A percentile compares a stretch with the other conserved stretches of the same genome.
Evolutionary conservation across 1,140 invertebrate species (phyloP).

Genomic region (Pogonomyrmex californicus): DNA sequence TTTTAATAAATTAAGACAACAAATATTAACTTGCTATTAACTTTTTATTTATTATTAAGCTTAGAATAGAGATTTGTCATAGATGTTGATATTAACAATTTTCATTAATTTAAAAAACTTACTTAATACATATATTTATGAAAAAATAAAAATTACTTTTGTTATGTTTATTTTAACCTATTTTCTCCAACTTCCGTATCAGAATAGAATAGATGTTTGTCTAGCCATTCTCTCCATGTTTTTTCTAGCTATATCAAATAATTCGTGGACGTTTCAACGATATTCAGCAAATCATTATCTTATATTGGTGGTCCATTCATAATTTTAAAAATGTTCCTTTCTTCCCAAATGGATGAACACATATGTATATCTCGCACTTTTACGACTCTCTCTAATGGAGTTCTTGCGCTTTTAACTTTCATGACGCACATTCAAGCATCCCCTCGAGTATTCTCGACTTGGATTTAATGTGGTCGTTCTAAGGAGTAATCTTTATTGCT

Average conservation of each 20-base stretch:
- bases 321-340: slow-evolving; percentile 15
- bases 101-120: background rate
- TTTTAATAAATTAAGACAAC: background rate
- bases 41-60: background rate
- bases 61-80: background rate
- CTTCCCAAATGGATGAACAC: slow-evolving; percentile 2
- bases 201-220: no score
- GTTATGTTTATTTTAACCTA: background rate
- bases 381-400: slow-evolving; percentile 22
- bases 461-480: slow-evolving; percentile 37
- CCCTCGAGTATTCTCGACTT: slow-evolving; percentile 30
- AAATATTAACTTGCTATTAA: background rate
- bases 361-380: slow-evolving; percentile 35
- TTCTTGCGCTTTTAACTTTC: slow-evolving; percentile 45
- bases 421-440: slow-evolving; percentile 24
- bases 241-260: background rate
- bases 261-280: background rate
- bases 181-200: background rate
- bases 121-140: background rate
- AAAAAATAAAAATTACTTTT: background rate
- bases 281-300: slow-evolving; percentile 1
- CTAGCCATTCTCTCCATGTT: no score
- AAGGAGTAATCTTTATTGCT: slow-evolving; percentile 32
- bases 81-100: background rate
- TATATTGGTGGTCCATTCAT: background rate